phyloP scores from a whole-genome alignment of 2,888 invertebrate genomes.

The Apoda limacodes region DNA sequence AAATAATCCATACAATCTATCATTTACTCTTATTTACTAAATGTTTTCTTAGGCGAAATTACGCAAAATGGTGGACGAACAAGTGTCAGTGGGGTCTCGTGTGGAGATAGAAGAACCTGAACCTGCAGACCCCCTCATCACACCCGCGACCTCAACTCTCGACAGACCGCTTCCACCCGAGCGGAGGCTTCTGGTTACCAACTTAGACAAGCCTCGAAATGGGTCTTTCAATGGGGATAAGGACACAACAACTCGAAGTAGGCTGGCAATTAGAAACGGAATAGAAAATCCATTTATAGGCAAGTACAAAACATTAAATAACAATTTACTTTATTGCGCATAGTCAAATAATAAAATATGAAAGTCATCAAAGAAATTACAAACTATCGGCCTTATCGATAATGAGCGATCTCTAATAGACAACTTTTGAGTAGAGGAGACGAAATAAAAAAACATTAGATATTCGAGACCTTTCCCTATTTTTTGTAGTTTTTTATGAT shows the following conservation, averaged over 20 bases:
- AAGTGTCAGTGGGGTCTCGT: constrained; percentile 76
- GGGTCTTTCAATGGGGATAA: constrained; percentile 55
- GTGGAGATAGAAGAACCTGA: constrained; percentile 68
- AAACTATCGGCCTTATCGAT: no score
- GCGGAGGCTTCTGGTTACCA: constrained; percentile 51
- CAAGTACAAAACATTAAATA: no score
- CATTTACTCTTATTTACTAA: no score
- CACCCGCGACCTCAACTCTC: constrained; percentile 60
- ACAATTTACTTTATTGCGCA: no score
- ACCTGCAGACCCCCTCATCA: constrained; percentile 64
- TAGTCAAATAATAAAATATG: no score
- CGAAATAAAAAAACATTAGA: no score
- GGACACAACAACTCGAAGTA: constrained; percentile 51
- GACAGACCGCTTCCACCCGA: constrained; percentile 53
- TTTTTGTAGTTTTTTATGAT: no score
- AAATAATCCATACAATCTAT: no score
- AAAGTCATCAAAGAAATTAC: no score
- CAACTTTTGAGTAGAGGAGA: no score
- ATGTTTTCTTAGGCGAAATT: constrained; percentile 77
- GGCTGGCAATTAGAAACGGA: constrained; percentile 56
- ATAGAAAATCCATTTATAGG: constrained; percentile 63
- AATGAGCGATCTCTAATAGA: no score
- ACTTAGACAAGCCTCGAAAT: constrained; percentile 56
- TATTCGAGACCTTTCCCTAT: no score
- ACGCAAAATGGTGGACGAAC: constrained; percentile 91